Evolutionary conservation across 1,140 invertebrate genomes (phyloP).

Genomic region (Trinorchestia longiramus): DNA sequence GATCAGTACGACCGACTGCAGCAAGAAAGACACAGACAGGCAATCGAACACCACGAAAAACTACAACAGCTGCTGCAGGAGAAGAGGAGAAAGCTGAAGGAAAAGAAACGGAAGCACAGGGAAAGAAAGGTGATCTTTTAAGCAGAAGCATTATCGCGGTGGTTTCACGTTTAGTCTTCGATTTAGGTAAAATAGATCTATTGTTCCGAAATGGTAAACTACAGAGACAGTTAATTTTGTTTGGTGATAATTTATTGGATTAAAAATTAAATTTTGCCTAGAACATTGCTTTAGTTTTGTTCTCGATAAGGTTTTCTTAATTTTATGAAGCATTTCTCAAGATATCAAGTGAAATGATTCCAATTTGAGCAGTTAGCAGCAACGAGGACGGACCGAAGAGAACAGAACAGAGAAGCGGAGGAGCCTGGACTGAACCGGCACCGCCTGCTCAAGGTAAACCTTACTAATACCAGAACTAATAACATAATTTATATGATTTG

Average conservation of each 20-base stretch:
- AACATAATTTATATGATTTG: not conserved
- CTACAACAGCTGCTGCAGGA: not conserved
- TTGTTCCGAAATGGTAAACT: not conserved
- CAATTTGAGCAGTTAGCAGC: not conserved
- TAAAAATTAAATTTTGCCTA: not conserved
- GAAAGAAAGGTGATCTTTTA: slow-evolving; percentile 28
- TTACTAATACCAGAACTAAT: not conserved
- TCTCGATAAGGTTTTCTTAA: not conserved
- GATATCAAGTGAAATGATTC: not conserved
- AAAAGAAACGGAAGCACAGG: slow-evolving; percentile 38
- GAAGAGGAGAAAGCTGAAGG: slow-evolving; percentile 7
- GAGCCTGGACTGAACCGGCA: slow-evolving; percentile 2
- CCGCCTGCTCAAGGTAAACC: slow-evolving; percentile 2
- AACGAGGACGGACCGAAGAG: not conserved
- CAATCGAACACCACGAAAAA: slow-evolving; percentile 37
- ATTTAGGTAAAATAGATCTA: not conserved
- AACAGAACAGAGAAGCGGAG: not conserved
- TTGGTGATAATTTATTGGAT: not conserved
- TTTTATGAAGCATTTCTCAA: not conserved
- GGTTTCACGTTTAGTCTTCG: not conserved
- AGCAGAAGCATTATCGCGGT: not conserved
- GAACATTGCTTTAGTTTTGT: not conserved
- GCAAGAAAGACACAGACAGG: not conserved
- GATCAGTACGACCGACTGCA: slow-evolving; percentile 17
- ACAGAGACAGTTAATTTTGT: not conserved